Base-by-base conservation (phyloP, 2,113 vertebrate genomes). In the Myotis davidii region DNA sequence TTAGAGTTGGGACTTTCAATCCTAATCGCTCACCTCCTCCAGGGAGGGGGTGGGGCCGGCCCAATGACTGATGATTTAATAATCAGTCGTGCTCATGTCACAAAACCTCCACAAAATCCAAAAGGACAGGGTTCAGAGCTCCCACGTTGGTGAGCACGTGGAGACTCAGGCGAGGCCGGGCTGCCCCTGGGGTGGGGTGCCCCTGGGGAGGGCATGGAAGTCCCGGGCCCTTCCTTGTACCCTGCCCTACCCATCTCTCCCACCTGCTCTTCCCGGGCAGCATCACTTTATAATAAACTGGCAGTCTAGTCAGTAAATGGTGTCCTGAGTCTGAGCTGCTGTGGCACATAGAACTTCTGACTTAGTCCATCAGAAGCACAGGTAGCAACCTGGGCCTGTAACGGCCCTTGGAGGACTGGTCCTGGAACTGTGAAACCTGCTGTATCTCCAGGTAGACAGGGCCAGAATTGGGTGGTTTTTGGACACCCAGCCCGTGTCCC, bases 181-280 rank as follows among this genome's bases (percentile, higher is more conserved):
- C 23, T 61, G 56, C 23, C 56, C 23, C 56, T 18, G 6, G 52
- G 56, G 69, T n/a, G 42, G 27, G 45, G 56, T 59, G 56, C 9
- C 56, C 56, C 59, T 20, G 4, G 52, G 56, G 70, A 45, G 45
- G 27, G 65, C 48, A 27, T 5, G 48, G 65, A 70, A 3, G 29
- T 29, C 23, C 50, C 2, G 2, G 2, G 27, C 23, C 25, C 69
- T 9, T 42, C 5, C 34, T 18, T 69, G 2, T 0, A 1, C 25
- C 69, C 56, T 25, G 27, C 4, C 69, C 12, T 25, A 8, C 16
- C 42, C 54, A 34, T 25, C 32, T 32, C 64, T 79, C 39, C 27
- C 25, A 0, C 27, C 61, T 50, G 48, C 74, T 27, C 3, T n/a
- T 52, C 34, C 21, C 10, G 9, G 64, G 34, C 32, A 18, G 8